Evolutionary conservation across 2,888 invertebrate genomes (phyloP), one percentile per base, ranked within the genome.

Genomic region (Ephialtes manifestator): DNA sequence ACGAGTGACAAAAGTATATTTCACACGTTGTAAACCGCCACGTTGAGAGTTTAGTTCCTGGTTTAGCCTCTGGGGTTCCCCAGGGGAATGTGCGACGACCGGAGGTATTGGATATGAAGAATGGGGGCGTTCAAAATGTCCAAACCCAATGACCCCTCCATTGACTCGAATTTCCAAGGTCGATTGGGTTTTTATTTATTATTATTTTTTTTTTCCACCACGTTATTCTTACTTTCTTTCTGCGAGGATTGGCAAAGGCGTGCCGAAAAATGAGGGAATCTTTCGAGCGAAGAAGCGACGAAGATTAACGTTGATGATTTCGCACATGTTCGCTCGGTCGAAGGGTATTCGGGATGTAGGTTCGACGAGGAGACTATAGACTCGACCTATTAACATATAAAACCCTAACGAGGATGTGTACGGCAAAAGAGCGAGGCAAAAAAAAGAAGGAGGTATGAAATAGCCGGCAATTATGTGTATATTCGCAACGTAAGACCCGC

Each of bases 321-420:
- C 3, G 28, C 68, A 48, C 48, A 24, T 28, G 46, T 20, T 8
- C 20, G 11, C 39, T 39, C n/a, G 35, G 31, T 31, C 35, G 60
- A 60, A 35, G 60, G 60, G 35, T 60, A 31, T n/a, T 35, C 35
- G 18, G 35, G 31, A n/a, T 18, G 48, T 15, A 20, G 51, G 35
- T 24, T 20, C 65, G 24, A 79, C 55, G 35, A 79, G 28, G 18
- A 81, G 58, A 39, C 65, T 43, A 74, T 72, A 72, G 65, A 72
- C 31, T 18, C 86, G 85, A 81, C 77, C 84, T 84, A 89, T 89
- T 89, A 89, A 88, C 88, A 89, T 89, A 89, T 88, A 88, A 89
- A 86, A 89, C 83, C 81, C 81, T 88, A 89, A 89, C 88, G 88
- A 88, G 87, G 87, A 68, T 55, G 71, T 53, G 70, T 63, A 70